Evolutionary conservation across 2,797 vertebrate species (phyloP).

Genomic region (Coilia nasus): DNA sequence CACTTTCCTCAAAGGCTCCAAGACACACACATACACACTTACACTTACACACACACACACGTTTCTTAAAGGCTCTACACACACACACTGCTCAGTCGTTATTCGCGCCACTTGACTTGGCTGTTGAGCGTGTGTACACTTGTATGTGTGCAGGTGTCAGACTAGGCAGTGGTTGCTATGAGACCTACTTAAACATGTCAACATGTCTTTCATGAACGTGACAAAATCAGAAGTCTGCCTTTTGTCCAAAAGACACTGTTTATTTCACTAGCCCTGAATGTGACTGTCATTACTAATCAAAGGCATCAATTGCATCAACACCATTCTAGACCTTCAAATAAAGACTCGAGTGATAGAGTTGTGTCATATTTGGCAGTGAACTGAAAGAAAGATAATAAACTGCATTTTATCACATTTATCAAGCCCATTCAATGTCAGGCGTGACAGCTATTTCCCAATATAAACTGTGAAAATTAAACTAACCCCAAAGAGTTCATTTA

Average conservation of each 20-base stretch:
- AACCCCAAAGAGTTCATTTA: background rate
- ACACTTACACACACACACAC: background rate
- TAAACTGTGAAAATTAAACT: background rate
- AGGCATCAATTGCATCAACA: background rate
- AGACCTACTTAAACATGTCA: constrained; percentile 1
- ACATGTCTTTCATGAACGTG: background rate
- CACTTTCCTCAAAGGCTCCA: background rate
- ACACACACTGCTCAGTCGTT: background rate
- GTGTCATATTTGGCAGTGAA: background rate
- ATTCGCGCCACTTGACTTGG: background rate
- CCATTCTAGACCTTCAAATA: background rate
- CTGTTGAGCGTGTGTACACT: background rate
- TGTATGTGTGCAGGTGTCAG: background rate
- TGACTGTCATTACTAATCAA: background rate
- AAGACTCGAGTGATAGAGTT: background rate
- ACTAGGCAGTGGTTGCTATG: background rate
- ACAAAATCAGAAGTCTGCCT: background rate
- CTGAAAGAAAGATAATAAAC: constrained; percentile 4
- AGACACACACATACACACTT: constrained; percentile 2
- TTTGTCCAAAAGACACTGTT: background rate
- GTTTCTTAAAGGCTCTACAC: background rate
- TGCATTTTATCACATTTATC: background rate
- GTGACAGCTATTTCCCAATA: constrained; percentile 2
- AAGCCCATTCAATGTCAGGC: background rate
- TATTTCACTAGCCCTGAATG: background rate